Evolutionary conservation across 2,888 invertebrate genomes (phyloP).

Genomic region (Conops quadrifasciatus): DNA sequence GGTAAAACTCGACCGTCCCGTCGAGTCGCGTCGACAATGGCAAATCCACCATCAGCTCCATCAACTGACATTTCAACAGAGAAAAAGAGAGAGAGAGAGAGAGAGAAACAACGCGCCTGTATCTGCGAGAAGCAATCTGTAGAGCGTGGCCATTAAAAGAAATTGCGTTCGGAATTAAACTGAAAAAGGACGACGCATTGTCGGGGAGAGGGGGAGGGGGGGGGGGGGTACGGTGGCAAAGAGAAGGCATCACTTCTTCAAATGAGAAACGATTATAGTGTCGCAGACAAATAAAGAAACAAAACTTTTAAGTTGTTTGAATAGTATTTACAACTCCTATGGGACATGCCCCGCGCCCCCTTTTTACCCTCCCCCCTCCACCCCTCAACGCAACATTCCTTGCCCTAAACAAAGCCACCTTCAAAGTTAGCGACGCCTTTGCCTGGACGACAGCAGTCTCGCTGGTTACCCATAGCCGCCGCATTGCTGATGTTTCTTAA

Average conservation of each 20-base stretch:
- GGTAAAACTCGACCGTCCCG: too few species aligned
- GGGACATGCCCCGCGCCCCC: constrained; percentile 49
- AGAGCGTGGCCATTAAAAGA: constrained; percentile 62
- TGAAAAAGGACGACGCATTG: constrained; percentile 46
- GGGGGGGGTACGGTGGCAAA: background rate
- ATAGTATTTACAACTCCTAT: constrained; percentile 62
- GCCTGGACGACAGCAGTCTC: background rate
- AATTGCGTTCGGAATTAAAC: constrained; percentile 64
- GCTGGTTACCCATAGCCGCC: constrained; percentile 43
- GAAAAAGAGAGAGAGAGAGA: too few species aligned
- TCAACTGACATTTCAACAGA: constrained; percentile 5
- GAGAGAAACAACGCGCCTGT: constrained; percentile 31
- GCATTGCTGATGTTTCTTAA: constrained; percentile 55
- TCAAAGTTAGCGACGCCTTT: background rate
- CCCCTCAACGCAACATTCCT: background rate
- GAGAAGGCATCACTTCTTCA: constrained; percentile 47
- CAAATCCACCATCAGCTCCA: too few species aligned
- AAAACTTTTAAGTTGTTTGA: constrained; percentile 61
- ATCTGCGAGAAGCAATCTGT: constrained; percentile 56
- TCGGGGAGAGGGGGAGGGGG: background rate
- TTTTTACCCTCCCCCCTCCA: background rate
- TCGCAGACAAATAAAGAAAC: constrained; percentile 53
- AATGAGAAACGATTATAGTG: constrained; percentile 65
- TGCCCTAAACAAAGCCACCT: background rate
- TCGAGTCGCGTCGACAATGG: constrained; percentile 10